phyloP scores from a whole-genome alignment of 2,113 vertebrate species.

The Apaloderma vittatum region DNA sequence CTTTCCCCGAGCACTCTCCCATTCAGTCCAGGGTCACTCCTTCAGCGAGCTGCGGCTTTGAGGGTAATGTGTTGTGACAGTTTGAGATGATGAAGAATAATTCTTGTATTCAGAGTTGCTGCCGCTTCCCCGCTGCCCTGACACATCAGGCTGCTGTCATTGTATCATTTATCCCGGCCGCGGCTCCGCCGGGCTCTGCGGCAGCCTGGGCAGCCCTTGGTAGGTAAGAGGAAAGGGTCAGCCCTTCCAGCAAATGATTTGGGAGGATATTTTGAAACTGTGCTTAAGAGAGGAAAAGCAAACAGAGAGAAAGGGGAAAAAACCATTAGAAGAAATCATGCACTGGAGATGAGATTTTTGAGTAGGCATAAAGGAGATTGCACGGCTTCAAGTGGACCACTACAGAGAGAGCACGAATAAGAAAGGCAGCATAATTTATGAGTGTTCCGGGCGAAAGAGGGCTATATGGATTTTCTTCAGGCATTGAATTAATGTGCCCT shows the following conservation, averaged over 20 bases:
- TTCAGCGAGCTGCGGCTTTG: conserved; percentile 81
- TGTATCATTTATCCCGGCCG: conserved; percentile 84
- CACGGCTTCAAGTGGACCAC: conserved; percentile 59
- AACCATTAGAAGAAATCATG: conserved; percentile 73
- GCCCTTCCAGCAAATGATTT: conserved; percentile 79
- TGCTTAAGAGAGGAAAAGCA: conserved; percentile 82
- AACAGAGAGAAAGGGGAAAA: conserved; percentile 69
- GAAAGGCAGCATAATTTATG: conserved; percentile 78
- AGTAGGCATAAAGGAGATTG: conserved; percentile 69
- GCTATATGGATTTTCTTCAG: conserved; percentile 73
- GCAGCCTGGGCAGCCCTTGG: conserved; percentile 77
- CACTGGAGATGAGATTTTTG: conserved; percentile 72
- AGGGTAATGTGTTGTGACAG: conserved; percentile 88
- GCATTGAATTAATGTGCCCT: conserved; percentile 73
- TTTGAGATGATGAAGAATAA: conserved; percentile 90
- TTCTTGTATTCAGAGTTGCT: conserved; percentile 85
- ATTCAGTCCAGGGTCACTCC: conserved; percentile 82
- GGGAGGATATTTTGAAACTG: conserved; percentile 80
- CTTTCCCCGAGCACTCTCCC: conserved; percentile 82
- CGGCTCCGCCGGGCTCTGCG: conserved; percentile 69
- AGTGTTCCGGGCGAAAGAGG: conserved; percentile 76
- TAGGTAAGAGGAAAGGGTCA: conserved; percentile 71
- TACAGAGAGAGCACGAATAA: conserved; percentile 17
- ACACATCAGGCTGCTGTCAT: conserved; percentile 88
- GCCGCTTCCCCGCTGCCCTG: conserved; percentile 75